Percentiles rank a stretch among this genome's conserved stretches.
phyloP scores from a whole-genome alignment of 1,140 invertebrate species.

The Nixonia krombeini region DNA sequence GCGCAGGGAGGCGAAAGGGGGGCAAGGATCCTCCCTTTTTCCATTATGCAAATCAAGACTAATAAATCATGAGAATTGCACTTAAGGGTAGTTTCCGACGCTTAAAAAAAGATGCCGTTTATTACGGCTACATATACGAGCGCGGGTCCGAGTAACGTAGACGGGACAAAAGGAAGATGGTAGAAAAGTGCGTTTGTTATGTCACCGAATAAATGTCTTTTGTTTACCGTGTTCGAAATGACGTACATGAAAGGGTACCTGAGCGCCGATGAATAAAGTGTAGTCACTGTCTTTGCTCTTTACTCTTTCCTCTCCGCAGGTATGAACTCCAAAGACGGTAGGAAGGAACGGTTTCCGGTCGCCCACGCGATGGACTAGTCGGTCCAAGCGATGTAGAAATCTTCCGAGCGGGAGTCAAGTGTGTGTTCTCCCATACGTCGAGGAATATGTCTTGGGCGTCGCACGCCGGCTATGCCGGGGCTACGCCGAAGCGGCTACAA shows the following conservation, averaged over 20 bases:
- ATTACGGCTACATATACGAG: no score
- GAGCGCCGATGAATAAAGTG: constrained; percentile 39
- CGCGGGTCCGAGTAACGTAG: no score
- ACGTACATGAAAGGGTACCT: constrained; percentile 34
- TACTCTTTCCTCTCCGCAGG: constrained; percentile 35
- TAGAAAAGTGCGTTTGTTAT: constrained; percentile 21
- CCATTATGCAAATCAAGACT: no score
- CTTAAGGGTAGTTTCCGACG: no score
- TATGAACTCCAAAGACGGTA: constrained; percentile 64
- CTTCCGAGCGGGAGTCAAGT: constrained; percentile 53
- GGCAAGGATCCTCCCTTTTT: no score
- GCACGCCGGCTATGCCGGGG: constrained; percentile 20
- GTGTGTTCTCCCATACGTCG: constrained; percentile 30
- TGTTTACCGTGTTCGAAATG: constrained; percentile 21
- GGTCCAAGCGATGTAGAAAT: constrained; percentile 54
- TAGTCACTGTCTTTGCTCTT: constrained; percentile 24
- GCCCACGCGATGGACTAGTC: constrained; percentile 65
- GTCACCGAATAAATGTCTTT: constrained; percentile 19
- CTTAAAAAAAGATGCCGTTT: no score
- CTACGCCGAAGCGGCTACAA: constrained; percentile 21
- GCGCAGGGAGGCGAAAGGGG: no score
- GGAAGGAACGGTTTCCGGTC: constrained; percentile 69
- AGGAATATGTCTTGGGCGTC: constrained; percentile 33
- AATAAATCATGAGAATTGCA: no score
- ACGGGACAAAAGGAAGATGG: no score